Evolutionary conservation across 2,888 invertebrate genomes (phyloP), one percentile per base, ranked within the genome.

Genomic region (Neocrepidodera transversa): DNA sequence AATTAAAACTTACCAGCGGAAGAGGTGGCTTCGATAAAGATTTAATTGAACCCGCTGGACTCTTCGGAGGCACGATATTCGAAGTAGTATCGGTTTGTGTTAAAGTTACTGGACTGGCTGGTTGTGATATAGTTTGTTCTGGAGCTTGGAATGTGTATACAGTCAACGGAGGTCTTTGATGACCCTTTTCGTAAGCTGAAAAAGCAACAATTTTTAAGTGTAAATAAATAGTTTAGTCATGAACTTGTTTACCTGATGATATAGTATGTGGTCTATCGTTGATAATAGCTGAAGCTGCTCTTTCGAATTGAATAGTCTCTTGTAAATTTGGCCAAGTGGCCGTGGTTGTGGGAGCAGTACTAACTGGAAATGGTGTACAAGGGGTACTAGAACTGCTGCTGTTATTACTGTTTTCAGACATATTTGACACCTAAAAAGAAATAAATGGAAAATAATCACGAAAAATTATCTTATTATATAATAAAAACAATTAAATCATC

Each of bases 191-290:
- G 76, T 95, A 95, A 6, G 90, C 93, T 89, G 43, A n/a, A 55
- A 47, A 8, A 14, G n/a, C 17, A 8, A 13, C n/a, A n/a, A n/a
- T n/a, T n/a, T n/a, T n/a, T n/a, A n/a, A n/a, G n/a, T n/a, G n/a
- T n/a, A n/a, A n/a, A n/a, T n/a, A n/a, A n/a, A n/a, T n/a, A n/a
- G n/a, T n/a, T n/a, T n/a, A n/a, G n/a, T n/a, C n/a, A n/a, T n/a
- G n/a, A n/a, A n/a, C n/a, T n/a, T n/a, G 8, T 43, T 42, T 63
- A 86, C 90, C 90, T 65, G 94, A 90, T 3, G 95, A 95, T 74
- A 96, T 96, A 42, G 96, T 96, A 76, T 96, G 96, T 1, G 95
- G 95, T 63, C 95, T 84, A 66, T 93, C 93, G 57, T 87, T 88
- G 79, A 92, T 87, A 67, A 89, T 88, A 48, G 89, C 86, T 8